Conservation (phyloP, 2,888 invertebrate species). For the Isotomurus palustris region DNA sequence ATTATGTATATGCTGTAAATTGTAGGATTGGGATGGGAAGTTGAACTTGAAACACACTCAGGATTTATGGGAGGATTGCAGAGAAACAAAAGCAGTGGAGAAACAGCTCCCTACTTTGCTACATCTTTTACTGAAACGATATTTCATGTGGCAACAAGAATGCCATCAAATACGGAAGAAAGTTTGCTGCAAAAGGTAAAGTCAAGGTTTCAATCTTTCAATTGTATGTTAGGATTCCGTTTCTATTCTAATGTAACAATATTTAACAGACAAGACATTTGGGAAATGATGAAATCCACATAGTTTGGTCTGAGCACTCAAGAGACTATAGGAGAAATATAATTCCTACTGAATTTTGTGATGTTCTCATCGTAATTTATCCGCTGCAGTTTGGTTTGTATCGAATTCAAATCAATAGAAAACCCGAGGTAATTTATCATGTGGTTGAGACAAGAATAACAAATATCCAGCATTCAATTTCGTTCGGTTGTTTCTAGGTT, state of each 20-base stretch:
- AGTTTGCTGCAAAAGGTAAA: constrained; percentile 70
- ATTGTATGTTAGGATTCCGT: constrained; percentile 13
- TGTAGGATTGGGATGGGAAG: constrained; percentile 66
- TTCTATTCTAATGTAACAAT: constrained; percentile 1
- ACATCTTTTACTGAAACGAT: constrained; percentile 89
- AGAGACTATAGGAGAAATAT: constrained; percentile 93
- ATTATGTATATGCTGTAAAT: not conserved
- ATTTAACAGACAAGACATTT: constrained; percentile 76
- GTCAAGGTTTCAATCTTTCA: constrained; percentile 2
- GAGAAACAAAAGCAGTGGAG: constrained; percentile 82
- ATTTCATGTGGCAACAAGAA: constrained; percentile 95
- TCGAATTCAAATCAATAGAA: constrained; percentile 80
- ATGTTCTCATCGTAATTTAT: constrained; percentile 94
- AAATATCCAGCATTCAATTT: constrained; percentile 6
- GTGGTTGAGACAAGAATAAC: not conserved
- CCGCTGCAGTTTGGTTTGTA: constrained; percentile 77
- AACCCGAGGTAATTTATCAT: constrained; percentile 64
- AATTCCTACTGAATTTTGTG: constrained; percentile 98
- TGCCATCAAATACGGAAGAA: constrained; percentile 86
- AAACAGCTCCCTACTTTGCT: constrained; percentile 90
- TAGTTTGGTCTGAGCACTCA: constrained; percentile 95
- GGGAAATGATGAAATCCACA: constrained; percentile 91
- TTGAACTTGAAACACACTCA: constrained; percentile 89
- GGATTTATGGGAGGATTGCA: constrained; percentile 93
- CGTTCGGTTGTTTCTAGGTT: constrained; percentile 58